These are phyloP conservation scores for Helarctos malayanus DNA, from an alignment of 2,797 vertebrate species.

Conservation along the genomic window DNA sequence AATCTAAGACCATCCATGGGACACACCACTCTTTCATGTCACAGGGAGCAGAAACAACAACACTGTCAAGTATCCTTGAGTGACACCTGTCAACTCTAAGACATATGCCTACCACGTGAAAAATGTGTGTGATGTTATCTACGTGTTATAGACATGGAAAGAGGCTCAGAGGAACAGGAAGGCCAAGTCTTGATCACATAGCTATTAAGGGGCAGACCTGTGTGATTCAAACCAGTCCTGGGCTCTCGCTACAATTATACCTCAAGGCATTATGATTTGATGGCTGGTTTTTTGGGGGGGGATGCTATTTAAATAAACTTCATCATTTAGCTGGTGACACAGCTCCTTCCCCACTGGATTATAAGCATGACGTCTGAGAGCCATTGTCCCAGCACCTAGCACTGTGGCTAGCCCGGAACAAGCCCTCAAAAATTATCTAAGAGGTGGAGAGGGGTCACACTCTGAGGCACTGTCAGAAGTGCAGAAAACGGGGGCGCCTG, in stretches of 20 bases:
- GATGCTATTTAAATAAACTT: neutral
- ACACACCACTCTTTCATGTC: neutral
- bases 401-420: neutral
- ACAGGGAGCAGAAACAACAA: neutral
- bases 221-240: neutral
- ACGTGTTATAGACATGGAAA: neutral
- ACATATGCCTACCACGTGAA: neutral
- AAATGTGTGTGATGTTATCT: neutral
- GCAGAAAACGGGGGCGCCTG: neutral
- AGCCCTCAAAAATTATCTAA: neutral
- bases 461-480: neutral
- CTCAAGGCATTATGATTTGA: neutral
- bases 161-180: neutral
- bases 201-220: neutral
- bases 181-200: rapidly evolving
- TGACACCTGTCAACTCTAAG: neutral
- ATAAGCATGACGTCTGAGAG: neutral
- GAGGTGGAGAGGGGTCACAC: neutral
- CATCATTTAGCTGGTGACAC: neutral
- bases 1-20: neutral
- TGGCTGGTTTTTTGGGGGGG: neutral
- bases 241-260: neutral
- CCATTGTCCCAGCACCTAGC: neutral
- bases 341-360: neutral
- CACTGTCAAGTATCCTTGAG: neutral